Conservation (phyloP, 1,140 invertebrate genomes). For the Rhopalosiphum padi region DNA sequence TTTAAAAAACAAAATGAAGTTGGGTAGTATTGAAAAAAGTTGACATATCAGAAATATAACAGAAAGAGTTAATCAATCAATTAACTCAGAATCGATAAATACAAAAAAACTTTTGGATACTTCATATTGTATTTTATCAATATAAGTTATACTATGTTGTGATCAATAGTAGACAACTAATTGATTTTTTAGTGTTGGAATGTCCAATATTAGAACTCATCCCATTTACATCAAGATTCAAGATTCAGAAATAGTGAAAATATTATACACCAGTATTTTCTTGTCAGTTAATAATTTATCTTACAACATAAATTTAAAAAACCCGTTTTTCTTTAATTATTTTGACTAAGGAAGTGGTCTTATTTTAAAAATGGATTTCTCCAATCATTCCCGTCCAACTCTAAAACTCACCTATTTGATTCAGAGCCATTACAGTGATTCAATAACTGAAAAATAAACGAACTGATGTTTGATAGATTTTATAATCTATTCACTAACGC, state of each 20-base stretch:
- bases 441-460: slow-evolving; percentile 67
- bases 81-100: background rate
- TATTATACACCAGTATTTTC: slow-evolving; percentile 54
- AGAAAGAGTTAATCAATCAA: background rate
- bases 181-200: slow-evolving; percentile 51
- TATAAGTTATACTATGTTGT: slow-evolving; percentile 29
- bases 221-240: slow-evolving; percentile 32
- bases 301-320: slow-evolving; percentile 28
- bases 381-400: slow-evolving; percentile 54
- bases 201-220: slow-evolving; percentile 52
- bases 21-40: background rate
- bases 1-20: slow-evolving; percentile 16
- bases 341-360: slow-evolving; percentile 40
- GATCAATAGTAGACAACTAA: slow-evolving; percentile 48
- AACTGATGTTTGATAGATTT: slow-evolving; percentile 74
- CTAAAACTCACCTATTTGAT: slow-evolving; percentile 52
- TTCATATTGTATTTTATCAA: background rate
- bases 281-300: slow-evolving; percentile 37
- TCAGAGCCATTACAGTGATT: slow-evolving; percentile 49
- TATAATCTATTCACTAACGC: slow-evolving; percentile 61
- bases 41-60: background rate
- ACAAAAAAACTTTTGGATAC: background rate
- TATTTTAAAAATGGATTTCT: slow-evolving; percentile 46
- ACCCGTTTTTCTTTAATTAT: slow-evolving; percentile 36
- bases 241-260: slow-evolving; percentile 53